A percentile compares a stretch with the other conserved stretches of the same genome.
phyloP scores from a whole-genome alignment of 2,113 vertebrate species.

The Nibea coibor region DNA sequence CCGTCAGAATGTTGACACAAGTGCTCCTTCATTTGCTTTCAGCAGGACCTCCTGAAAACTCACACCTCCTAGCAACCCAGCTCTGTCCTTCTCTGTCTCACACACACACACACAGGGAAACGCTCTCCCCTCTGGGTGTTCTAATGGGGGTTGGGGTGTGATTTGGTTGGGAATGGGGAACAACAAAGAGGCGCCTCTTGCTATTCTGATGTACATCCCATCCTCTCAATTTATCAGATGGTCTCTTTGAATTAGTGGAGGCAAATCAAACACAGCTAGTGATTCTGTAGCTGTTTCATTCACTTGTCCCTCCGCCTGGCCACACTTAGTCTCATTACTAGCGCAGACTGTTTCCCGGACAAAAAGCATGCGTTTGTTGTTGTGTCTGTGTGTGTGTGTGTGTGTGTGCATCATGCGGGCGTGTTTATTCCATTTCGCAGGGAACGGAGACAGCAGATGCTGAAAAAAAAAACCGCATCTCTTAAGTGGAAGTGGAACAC shows the following conservation, averaged over 20 bases:
- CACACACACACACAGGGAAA: constrained; percentile 49
- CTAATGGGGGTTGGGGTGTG: constrained; percentile 66
- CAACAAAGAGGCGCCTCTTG: constrained; percentile 76
- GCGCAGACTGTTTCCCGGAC: constrained; percentile 43
- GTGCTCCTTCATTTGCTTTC: constrained; percentile 82
- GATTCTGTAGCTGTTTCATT: constrained; percentile 76
- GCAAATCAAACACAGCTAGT: constrained; percentile 76
- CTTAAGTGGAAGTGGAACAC: constrained; percentile 46
- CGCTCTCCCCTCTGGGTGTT: constrained; percentile 73
- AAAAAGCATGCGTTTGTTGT: constrained; percentile 56
- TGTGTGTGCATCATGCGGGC: neutral
- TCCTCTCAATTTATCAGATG: constrained; percentile 78
- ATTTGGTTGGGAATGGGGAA: constrained; percentile 73
- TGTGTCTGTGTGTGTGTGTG: constrained; percentile 19
- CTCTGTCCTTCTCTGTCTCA: constrained; percentile 5
- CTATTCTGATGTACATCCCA: constrained; percentile 80
- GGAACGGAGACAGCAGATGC: constrained; percentile 27
- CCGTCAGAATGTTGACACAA: constrained; percentile 78
- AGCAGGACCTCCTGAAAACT: constrained; percentile 78
- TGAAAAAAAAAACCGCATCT: constrained; percentile 37
- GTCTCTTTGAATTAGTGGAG: constrained; percentile 78
- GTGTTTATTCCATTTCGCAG: constrained; percentile 37
- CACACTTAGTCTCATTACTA: constrained; percentile 74
- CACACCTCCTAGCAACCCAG: constrained; percentile 76
- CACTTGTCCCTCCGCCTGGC: constrained; percentile 67